Evolutionary conservation across 92 coral and sea anemone species (phyloP).

Genomic region (Umimayanthus chanpuru): DNA sequence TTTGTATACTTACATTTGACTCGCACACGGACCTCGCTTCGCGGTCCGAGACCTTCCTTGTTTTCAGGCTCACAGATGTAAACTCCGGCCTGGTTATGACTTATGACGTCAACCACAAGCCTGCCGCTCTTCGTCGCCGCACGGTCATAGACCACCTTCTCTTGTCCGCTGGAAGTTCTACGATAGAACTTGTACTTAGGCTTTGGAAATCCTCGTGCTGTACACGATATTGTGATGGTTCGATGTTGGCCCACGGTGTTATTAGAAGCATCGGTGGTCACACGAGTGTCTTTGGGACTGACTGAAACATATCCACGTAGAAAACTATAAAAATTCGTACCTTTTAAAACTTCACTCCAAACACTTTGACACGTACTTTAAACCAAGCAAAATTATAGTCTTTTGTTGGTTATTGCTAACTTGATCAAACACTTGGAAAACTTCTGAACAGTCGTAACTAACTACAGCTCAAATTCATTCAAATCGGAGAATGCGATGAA

Average conservation of each 20-base stretch:
- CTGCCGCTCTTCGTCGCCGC: slow-evolving; percentile 67
- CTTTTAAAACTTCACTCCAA: background rate
- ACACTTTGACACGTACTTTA: background rate
- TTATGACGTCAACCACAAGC: slow-evolving; percentile 55
- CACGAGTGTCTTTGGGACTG: slow-evolving; percentile 72
- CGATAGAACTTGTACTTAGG: slow-evolving; percentile 77
- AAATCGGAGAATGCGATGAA: background rate
- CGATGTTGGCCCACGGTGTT: slow-evolving; percentile 70
- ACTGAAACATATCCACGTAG: slow-evolving; percentile 46
- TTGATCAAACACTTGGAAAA: background rate
- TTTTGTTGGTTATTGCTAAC: background rate
- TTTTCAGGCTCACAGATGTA: slow-evolving; percentile 85
- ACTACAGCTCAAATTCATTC: background rate
- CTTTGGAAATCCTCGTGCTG: slow-evolving; percentile 75
- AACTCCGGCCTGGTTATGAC: slow-evolving; percentile 67
- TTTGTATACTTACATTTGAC: slow-evolving; percentile 78
- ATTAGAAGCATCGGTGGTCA: slow-evolving; percentile 61
- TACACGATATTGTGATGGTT: slow-evolving; percentile 73
- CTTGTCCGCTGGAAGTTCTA: slow-evolving; percentile 32
- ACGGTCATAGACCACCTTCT: slow-evolving; percentile 36
- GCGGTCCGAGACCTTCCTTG: slow-evolving; percentile 63
- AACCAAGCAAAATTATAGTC: background rate
- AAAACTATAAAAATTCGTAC: background rate
- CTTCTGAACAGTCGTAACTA: background rate
- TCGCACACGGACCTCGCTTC: slow-evolving; percentile 59